A percentile compares a stretch with the other conserved stretches of the same genome.
phyloP scores from a whole-genome alignment of 92 coral and sea anemone species.

The Epizoanthus rinbou region DNA sequence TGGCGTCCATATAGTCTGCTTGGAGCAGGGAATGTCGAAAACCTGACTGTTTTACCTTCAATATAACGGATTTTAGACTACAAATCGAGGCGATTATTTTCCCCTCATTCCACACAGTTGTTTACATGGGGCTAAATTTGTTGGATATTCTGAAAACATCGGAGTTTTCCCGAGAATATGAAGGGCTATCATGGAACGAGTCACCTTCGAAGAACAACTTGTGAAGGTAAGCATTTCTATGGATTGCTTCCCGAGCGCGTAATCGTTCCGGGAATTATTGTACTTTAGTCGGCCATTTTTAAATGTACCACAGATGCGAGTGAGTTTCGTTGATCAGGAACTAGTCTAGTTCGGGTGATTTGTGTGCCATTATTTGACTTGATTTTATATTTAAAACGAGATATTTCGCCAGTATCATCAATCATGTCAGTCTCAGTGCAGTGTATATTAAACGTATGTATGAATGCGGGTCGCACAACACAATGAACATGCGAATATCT shows the following conservation, averaged over 20 bases:
- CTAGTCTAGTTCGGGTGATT: not conserved
- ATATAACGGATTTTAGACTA: no score
- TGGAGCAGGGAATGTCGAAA: not conserved
- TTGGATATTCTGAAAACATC: no score
- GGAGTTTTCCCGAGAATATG: not conserved
- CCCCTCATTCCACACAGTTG: no score
- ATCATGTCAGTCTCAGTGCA: no score
- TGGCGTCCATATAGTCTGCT: not conserved
- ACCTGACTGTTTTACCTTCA: not conserved
- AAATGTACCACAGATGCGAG: not conserved
- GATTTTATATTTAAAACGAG: not conserved
- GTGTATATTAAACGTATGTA: no score
- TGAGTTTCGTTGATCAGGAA: not conserved
- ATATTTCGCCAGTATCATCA: not conserved
- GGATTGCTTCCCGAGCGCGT: conserved; percentile 9
- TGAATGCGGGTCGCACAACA: no score
- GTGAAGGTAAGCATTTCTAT: conserved; percentile 17
- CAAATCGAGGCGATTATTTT: no score
- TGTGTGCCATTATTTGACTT: not conserved
- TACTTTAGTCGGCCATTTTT: not conserved
- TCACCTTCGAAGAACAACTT: not conserved
- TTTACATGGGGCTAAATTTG: no score
- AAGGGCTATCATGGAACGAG: conserved; percentile 2
- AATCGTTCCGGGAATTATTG: not conserved
- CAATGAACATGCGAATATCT: not conserved